Percentiles rank a stretch among this genome's conserved stretches.
phyloP scores from a whole-genome alignment of 2,797 vertebrate species.

The Micrastur ruficollis region DNA sequence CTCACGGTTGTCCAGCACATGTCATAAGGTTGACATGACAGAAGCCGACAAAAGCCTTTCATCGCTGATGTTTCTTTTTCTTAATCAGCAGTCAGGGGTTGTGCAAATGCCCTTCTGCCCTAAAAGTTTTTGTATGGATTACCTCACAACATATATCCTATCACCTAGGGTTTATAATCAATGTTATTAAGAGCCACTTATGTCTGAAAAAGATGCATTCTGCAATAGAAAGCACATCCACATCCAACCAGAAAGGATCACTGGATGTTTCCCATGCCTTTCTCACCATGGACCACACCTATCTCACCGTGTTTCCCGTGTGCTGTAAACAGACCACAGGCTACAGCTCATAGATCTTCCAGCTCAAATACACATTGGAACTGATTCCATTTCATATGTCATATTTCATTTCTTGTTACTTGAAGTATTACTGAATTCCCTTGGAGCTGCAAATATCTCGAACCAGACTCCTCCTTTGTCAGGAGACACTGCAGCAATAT shows the following conservation, averaged over 20 bases:
- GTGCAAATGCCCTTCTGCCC: neutral
- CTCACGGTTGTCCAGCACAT: rapidly evolving
- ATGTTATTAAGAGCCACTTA: neutral
- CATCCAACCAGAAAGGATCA: neutral
- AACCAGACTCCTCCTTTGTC: neutral
- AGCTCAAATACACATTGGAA: neutral
- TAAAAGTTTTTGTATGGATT: neutral
- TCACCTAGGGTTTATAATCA: neutral
- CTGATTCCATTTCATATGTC: neutral
- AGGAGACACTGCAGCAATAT: neutral
- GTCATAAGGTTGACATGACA: neutral
- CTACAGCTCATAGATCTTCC: neutral
- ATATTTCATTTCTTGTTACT: neutral
- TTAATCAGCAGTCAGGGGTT: neutral
- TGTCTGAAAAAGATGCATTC: neutral
- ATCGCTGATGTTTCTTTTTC: neutral
- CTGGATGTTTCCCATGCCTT: neutral
- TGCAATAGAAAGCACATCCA: neutral
- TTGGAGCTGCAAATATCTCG: neutral
- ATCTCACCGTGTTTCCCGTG: neutral
- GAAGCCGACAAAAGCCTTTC: neutral
- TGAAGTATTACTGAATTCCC: neutral
- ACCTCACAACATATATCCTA: neutral
- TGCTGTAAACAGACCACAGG: neutral
- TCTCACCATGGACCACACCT: neutral